Base-by-base conservation (phyloP, 2,888 invertebrate species). In the Galerucella nymphaeae region DNA sequence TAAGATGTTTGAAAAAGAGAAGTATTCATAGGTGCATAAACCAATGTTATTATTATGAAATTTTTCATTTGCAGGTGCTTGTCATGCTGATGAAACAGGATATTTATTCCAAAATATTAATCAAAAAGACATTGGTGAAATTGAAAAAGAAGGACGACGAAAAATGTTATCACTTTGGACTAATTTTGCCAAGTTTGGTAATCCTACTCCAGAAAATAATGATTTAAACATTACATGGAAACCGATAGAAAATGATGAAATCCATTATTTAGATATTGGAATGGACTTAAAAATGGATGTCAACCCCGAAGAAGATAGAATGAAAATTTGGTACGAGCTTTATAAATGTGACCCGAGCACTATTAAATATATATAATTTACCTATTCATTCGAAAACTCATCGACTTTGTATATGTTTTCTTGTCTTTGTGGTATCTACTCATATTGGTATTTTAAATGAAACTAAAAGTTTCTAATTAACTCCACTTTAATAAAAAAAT, bases 231-330 rank as follows among this genome's bases (percentile, higher is more conserved):
- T 72, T 3, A 83, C 82, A 82, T 76, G 80, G 72, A 80, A 82
- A 4, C 76, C 79, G 3, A 72, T 73, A 16, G 68, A 76, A 11
- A 73, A 77, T 20, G 57, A 77, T 16, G 10, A 41, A 55, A 70
- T 81, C n/a, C 70, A 83, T 67, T 82, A 75, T 68, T 72, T 85
- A 20, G 80, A 83, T 70, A 84, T 85, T 59, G 82, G 78, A 38
- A 76, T 78, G 48, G 73, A 82, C n/a, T 64, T 83, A 13, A 73
- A 53, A 11, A 57, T 75, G 57, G 76, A 73, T n/a, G 66, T 75
- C 3, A 77, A 82, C 75, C 82, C 83, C 10, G 82, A 83, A 45
- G 57, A 18, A 11, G 79, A 81, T 2, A 77, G 81, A 53, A 78
- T 84, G 75, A 68, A 76, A 11, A 81, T 85, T 66, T 84, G 83